A percentile compares a stretch with the other conserved stretches of the same genome.
Evolutionary conservation across 2,797 vertebrate species (phyloP).

Genomic region (Chelidonichthys spinosus): DNA sequence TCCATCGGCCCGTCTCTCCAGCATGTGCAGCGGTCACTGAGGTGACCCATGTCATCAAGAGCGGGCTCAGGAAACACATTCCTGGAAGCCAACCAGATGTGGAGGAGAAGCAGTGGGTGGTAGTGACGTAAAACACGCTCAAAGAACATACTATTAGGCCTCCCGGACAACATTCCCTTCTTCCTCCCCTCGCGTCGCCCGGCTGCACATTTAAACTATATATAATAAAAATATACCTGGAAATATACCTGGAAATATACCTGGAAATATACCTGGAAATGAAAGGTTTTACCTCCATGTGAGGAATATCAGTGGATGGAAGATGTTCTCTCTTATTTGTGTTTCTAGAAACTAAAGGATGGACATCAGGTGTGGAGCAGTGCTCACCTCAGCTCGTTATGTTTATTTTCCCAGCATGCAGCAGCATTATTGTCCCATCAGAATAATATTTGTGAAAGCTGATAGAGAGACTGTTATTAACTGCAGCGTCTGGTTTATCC

Average conservation of each 20-base stretch:
- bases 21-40: constrained; percentile 73
- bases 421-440: neutral
- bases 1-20: constrained; percentile 46
- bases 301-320: constrained; percentile 6
- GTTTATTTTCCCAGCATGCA: constrained; percentile 10
- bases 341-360: constrained; percentile 22
- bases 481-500: constrained; percentile 10
- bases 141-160: constrained; percentile 82
- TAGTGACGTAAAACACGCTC: constrained; percentile 86
- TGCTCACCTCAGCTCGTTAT: constrained; percentile 24
- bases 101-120: constrained; percentile 86
- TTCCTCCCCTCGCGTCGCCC: constrained; percentile 54
- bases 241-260: neutral
- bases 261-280: no score
- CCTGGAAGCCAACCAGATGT: constrained; percentile 81
- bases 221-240: neutral
- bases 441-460: constrained; percentile 7
- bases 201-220: constrained; percentile 12
- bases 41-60: constrained; percentile 86
- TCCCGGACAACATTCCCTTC: constrained; percentile 81
- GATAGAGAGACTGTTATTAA: neutral
- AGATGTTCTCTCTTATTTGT: no score
- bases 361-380: constrained; percentile 49
- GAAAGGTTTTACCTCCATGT: constrained; percentile 3
- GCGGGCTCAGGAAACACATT: constrained; percentile 81